Evolutionary conservation across 2,113 vertebrate species (phyloP), one percentile per base, ranked within the genome.

Genomic region (Typhlomys cinereus): DNA sequence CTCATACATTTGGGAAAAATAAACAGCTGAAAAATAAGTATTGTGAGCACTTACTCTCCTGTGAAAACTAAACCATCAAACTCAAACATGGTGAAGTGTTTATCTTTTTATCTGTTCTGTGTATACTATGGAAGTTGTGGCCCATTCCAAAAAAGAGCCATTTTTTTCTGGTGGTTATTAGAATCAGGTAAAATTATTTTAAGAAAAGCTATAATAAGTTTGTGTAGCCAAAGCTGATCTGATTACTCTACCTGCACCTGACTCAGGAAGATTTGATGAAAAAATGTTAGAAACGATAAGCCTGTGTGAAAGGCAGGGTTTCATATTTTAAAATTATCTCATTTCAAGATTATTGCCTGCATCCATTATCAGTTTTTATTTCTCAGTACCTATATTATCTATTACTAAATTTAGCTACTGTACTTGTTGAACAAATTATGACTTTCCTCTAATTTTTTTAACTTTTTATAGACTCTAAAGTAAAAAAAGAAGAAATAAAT

Each of bases 401-500:
- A 48, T 69, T 75, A 57, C 14, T 84, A 54, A 44, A 52, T 93
- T 94, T 84, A 71, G 5, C 57, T 88, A 62, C 57, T 1, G 14
- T 70, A 7, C 20, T 59, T 75, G 70, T 36, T n/a, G 67, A 86
- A n/a, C 57, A 83, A 88, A 46, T 44, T 9, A 59, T 78, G 81
- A 54, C 66, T 84, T 79, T 74, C 61, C 23, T 3, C 36, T 90
- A n/a, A 34, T 73, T 71, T 83, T 78, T 46, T 88, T 25, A 70
- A 90, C 20, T 84, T 46, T 74, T 59, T 29, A 9, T 4, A 75
- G 13, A 88, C 74, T 46, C 14, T 85, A 34, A 89, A 92, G 41
- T 70, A 81, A 88, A 85, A 85, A 85, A 85, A 12, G 12, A 23
- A 67, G 91, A 94, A 88, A 48, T 88, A 70, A 85, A 86, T 46